Evolutionary conservation across 1,140 invertebrate species (phyloP), one percentile per base, ranked within the genome.

Genomic region (Drosophila setifemur): DNA sequence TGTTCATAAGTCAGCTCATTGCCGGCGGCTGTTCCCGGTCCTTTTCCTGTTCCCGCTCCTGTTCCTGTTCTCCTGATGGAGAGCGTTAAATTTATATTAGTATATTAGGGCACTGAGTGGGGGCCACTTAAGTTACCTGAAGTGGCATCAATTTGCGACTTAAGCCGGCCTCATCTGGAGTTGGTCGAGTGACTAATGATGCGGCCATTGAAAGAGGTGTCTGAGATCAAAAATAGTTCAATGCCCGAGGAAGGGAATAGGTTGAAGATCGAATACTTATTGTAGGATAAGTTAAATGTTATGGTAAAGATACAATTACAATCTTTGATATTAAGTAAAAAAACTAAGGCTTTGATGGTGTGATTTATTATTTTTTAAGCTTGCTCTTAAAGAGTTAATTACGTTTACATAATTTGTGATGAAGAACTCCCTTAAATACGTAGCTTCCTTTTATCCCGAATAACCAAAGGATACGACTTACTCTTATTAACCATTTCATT

Each of bases 61-160:
- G 25, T 18, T 26, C 14, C 11, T 52, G n/a, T 21, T 21, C 37
- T 54, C 49, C 25, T 55, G 70, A 81, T 79, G 71, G 50, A 79
- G 76, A 60, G 53, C 54, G 66, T 75, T 79, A 81, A 79, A 79
- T 81, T 79, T 79, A 81, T 79, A 79, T 79, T 79, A 79, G 66
- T 75, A 79, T 79, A 79, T 79, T 79, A 79, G 18, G 37, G 57
- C 55, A 70, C 74, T 69, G 76, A 79, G 66, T 53, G 44, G 37
- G 64, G 52, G n/a, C n/a, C 50, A 74, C 75, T 79, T 70, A 74
- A 39, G 42, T 37, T 21, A 33, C 37, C 44, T 55, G 37, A 60
- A 68, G 63, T 63, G 49, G 48, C 68, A 21, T 16, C 73, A 77
- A 44, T 76, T 76, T 73, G 58, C 18, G 58, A 47, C 29, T 39